A percentile compares a stretch with the other conserved stretches of the same genome.
Conservation (phyloP, 2,113 vertebrate genomes). For the Columbina picui region DNA sequence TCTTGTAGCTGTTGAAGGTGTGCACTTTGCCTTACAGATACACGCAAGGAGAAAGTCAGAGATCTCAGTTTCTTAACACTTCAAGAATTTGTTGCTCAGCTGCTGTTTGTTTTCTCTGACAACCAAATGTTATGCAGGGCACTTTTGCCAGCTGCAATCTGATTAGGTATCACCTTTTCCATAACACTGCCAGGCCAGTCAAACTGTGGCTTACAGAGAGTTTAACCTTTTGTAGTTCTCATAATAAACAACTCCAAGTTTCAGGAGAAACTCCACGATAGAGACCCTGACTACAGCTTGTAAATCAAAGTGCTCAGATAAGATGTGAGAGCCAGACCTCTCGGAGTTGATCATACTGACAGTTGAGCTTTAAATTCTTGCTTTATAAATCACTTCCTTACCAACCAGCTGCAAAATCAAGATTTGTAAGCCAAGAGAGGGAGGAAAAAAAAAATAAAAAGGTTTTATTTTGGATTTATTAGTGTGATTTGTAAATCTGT, state of each 20-base stretch:
- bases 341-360: constrained; percentile 49
- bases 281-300: constrained; percentile 35
- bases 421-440: constrained; percentile 58
- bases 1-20: background rate
- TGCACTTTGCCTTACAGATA: background rate
- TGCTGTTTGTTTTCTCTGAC: constrained; percentile 67
- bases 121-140: constrained; percentile 47
- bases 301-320: constrained; percentile 68
- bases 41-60: background rate
- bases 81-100: constrained; percentile 38
- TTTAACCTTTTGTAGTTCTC: constrained; percentile 57
- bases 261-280: constrained; percentile 44
- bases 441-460: background rate
- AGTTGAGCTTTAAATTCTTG: constrained; percentile 49
- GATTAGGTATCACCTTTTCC: constrained; percentile 62
- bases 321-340: constrained; percentile 45
- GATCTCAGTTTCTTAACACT: constrained; percentile 34
- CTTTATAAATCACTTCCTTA: constrained; percentile 72
- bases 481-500: constrained; percentile 67
- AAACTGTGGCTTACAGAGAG: background rate
- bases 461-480: constrained; percentile 68
- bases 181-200: constrained; percentile 29
- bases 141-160: constrained; percentile 63
- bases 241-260: constrained; percentile 36
- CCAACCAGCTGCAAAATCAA: constrained; percentile 68